phyloP scores from a whole-genome alignment of 2,797 vertebrate species.

The Tokudaia muenninki region DNA sequence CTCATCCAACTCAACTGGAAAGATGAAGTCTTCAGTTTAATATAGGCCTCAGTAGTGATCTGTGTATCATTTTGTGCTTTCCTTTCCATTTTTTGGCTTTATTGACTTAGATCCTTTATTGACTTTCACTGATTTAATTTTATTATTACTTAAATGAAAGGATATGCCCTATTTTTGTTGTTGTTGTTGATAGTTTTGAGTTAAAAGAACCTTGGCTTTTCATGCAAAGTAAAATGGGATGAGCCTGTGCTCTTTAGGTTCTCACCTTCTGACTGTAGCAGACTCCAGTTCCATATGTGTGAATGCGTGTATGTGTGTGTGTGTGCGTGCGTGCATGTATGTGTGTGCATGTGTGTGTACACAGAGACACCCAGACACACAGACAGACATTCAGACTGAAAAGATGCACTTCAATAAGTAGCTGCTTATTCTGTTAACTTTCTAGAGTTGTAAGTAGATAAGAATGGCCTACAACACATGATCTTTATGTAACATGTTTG shows the following conservation, averaged over 20 bases:
- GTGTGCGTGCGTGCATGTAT: background rate
- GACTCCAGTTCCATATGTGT: slow-evolving; percentile 75
- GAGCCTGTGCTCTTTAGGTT: slow-evolving; percentile 78
- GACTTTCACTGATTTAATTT: slow-evolving; percentile 66
- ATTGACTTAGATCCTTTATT: slow-evolving; percentile 75
- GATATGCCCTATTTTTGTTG: slow-evolving; percentile 73
- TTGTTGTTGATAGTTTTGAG: slow-evolving; percentile 58
- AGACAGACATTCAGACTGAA: slow-evolving; percentile 86
- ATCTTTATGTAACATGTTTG: slow-evolving; percentile 83
- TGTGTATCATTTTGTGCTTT: slow-evolving; percentile 86
- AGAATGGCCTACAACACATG: slow-evolving; percentile 87
- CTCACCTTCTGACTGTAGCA: slow-evolving; percentile 83
- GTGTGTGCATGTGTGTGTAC: background rate
- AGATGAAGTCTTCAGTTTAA: slow-evolving; percentile 77
- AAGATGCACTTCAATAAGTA: slow-evolving; percentile 89
- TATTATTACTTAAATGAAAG: slow-evolving; percentile 81
- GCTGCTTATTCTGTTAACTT: slow-evolving; percentile 86
- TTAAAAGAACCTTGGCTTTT: slow-evolving; percentile 76
- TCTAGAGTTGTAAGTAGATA: slow-evolving; percentile 87
- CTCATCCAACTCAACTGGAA: slow-evolving; percentile 72
- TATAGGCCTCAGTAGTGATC: slow-evolving; percentile 81
- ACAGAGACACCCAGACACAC: slow-evolving; percentile 67
- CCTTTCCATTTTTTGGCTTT: slow-evolving; percentile 83
- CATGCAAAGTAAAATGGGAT: slow-evolving; percentile 75
- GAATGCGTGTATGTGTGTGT: background rate